phyloP scores from a whole-genome alignment of 1,140 invertebrate genomes.

The Vanessa tameamea region DNA sequence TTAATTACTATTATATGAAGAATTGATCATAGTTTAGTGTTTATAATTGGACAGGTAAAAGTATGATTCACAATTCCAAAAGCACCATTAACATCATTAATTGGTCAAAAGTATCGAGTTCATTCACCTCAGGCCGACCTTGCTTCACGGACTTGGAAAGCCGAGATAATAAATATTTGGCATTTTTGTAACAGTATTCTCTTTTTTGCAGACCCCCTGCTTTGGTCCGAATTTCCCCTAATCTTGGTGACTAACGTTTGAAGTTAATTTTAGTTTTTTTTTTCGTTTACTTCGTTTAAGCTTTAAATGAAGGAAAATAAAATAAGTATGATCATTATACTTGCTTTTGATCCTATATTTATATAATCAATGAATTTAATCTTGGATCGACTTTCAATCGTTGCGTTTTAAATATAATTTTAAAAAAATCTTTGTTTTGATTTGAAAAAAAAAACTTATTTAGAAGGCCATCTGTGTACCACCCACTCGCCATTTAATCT shows the following conservation, averaged over 20 bases:
- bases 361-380: too few species aligned
- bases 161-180: constrained; percentile 47
- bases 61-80: constrained; percentile 13
- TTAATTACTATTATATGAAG: too few species aligned
- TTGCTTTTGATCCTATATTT: too few species aligned
- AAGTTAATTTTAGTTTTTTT: constrained; percentile 2
- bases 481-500: too few species aligned
- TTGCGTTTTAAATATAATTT: too few species aligned
- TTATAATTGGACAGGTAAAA: constrained; percentile 9
- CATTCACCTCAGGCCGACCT: constrained; percentile 30
- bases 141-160: constrained; percentile 44
- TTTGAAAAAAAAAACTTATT: too few species aligned
- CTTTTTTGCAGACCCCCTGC: constrained; percentile 33
- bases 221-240: constrained; percentile 4
- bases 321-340: too few species aligned
- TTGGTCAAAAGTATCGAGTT: constrained; percentile 33
- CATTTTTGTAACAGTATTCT: constrained; percentile 54
- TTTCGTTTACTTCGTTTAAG: not conserved
- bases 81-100: constrained; percentile 36
- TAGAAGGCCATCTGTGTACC: too few species aligned
- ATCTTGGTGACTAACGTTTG: not conserved
- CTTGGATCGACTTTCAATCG: too few species aligned
- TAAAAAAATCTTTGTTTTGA: too few species aligned
- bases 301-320: too few species aligned
- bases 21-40: not conserved